Evolutionary conservation across 2,797 vertebrate species (phyloP).

Genomic region (Gymnothorax reevesii): DNA sequence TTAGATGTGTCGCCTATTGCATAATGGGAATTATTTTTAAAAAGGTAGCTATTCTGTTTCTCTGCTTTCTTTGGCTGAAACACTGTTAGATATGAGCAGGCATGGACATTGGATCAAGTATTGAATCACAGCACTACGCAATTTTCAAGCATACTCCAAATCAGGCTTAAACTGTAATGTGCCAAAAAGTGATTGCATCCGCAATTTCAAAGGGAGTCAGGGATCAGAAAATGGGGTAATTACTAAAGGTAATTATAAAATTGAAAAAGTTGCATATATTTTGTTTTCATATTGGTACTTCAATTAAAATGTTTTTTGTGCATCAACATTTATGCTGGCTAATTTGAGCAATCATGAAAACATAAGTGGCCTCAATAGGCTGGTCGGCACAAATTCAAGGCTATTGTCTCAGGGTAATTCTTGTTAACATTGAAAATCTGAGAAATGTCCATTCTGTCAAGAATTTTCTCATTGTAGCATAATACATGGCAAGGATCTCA

Average conservation of each 20-base stretch:
- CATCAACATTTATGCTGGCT: background rate
- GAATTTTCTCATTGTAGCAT: background rate
- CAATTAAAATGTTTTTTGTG: background rate
- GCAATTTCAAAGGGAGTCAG: background rate
- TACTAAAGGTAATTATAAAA: background rate
- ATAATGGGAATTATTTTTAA: background rate
- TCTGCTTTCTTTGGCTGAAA: background rate
- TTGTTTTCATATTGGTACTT: background rate
- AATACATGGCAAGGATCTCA: background rate
- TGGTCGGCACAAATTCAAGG: background rate
- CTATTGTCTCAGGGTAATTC: background rate
- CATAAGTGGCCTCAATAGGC: background rate
- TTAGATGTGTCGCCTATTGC: background rate
- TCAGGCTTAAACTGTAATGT: background rate
- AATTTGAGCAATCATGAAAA: background rate
- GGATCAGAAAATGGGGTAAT: background rate
- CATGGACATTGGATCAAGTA: background rate
- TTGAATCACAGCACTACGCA: no score
- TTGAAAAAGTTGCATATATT: background rate
- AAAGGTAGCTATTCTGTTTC: background rate
- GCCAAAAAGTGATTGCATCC: background rate
- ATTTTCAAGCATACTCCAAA: background rate
- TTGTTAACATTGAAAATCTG: background rate
- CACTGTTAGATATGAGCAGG: background rate
- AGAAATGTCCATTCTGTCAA: background rate